Base-by-base conservation (phyloP, 2,113 vertebrate genomes). In the Gasterosteus nipponicus region DNA sequence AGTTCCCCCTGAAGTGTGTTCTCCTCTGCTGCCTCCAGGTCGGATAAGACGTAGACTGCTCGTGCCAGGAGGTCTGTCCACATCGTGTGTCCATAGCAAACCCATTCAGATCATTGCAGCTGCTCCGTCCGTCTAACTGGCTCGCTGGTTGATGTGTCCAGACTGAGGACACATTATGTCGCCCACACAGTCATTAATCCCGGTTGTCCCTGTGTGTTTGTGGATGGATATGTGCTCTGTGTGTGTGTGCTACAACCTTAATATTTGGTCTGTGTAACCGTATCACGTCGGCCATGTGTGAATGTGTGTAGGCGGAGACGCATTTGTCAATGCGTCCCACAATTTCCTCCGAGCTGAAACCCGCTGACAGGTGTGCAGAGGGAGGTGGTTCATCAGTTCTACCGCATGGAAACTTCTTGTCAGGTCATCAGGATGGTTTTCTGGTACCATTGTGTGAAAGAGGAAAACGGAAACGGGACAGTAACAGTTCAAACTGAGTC, bases 301-400 rank as follows among this genome's bases (percentile, higher is more conserved):
- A 68, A 54, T 51, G 47, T 56, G 59, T 60, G 41, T 35, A 60
- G 33, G 42, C 33, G 56, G 33, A 46, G 53, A 62, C 59, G 69
- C n/a, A 51, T 53, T 68, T 16, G 9, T 63, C 41, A 31, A 26
- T 41, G 18, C 26, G 14, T 74, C 35, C 66, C 15, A 68, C 33
- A 19, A 31, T 33, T 1, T 0, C 53, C 38, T 19, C 22, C 42
- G 62, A 73, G 31, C n/a, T 81, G 74, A 85, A 82, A 35, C 14
- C 19, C 10, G 0, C 18, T 73, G 83, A 58, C 66, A 78, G 75
- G 51, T 72, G 58, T 77, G 81, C 61, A 51, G 81, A 74, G 76
- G 66, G 47, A 67, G 78, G 81, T 61, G 54, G 22, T 0, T 33
- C 33, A 59, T 68, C 64, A 56, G 46, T 39, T 85, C n/a, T 56